phyloP scores from a whole-genome alignment of 2,888 invertebrate species.

The Elysia crispata region DNA sequence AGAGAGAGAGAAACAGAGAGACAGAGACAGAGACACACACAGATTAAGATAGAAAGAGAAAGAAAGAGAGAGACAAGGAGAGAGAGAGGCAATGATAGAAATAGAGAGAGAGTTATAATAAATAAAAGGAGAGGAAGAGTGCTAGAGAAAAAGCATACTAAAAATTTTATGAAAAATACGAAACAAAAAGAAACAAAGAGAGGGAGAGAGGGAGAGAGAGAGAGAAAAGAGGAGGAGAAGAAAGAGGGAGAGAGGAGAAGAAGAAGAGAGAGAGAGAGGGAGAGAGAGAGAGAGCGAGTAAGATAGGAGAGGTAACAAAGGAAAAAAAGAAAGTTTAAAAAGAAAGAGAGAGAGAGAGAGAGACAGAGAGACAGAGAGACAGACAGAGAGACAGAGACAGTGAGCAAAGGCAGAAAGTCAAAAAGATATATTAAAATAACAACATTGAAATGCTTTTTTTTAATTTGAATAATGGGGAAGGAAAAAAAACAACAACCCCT shows the following conservation, averaged over 20 bases:
- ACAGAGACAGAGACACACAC: slow-evolving; percentile 16
- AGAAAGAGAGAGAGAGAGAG: not conserved
- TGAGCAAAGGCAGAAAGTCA: not conserved
- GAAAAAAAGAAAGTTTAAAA: not conserved
- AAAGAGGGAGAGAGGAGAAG: not conserved
- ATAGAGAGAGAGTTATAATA: not conserved
- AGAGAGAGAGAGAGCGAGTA: not conserved
- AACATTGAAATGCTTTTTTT: too few relatives aligned
- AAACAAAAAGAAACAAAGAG: not conserved
- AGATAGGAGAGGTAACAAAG: too few relatives aligned
- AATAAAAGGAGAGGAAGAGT: not conserved
- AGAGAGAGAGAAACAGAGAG: slow-evolving; percentile 18
- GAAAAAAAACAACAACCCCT: too few relatives aligned
- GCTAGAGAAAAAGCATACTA: not conserved
- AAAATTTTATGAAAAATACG: too few relatives aligned
- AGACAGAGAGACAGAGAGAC: slow-evolving; percentile 20
- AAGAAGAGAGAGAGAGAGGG: not conserved
- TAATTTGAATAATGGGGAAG: too few relatives aligned
- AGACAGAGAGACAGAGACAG: slow-evolving; percentile 22
- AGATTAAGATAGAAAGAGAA: not conserved
- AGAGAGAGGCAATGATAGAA: not conserved
- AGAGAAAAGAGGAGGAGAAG: not conserved
- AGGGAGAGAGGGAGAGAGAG: slow-evolving; percentile 1
- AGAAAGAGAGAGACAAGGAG: not conserved
- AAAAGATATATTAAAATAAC: not conserved